Evolutionary conservation across 2,888 invertebrate genomes (phyloP).

Genomic region (Zygaena filipendulae): DNA sequence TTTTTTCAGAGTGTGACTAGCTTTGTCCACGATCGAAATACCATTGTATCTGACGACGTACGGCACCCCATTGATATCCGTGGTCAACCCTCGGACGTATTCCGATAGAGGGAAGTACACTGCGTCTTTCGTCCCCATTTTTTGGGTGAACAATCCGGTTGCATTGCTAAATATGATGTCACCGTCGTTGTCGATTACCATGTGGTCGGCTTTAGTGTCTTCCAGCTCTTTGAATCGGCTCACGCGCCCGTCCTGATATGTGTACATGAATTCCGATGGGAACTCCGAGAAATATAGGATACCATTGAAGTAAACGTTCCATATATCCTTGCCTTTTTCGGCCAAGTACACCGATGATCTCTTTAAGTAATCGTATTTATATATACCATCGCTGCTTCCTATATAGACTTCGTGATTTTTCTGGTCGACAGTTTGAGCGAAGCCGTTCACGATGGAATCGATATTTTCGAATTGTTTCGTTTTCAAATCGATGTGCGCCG

Average conservation of each 20-base stretch:
- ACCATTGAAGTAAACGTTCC: constrained; percentile 27
- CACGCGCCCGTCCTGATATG: constrained; percentile 25
- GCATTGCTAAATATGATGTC: constrained; percentile 37
- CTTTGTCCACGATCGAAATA: constrained; percentile 31
- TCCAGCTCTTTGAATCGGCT: constrained; percentile 36
- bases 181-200: constrained; percentile 37
- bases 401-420: constrained; percentile 35
- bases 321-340: constrained; percentile 27
- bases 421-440: constrained; percentile 40
- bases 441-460: constrained; percentile 33
- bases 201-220: constrained; percentile 43
- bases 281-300: constrained; percentile 35
- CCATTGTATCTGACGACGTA: constrained; percentile 35
- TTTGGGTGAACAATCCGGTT: constrained; percentile 38
- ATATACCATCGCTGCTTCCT: constrained; percentile 41
- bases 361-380: constrained; percentile 32
- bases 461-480: constrained; percentile 34
- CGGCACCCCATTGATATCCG: constrained; percentile 30
- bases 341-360: constrained; percentile 31
- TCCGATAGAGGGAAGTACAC: constrained; percentile 16
- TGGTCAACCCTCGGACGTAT: constrained; percentile 32
- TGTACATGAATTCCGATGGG: constrained; percentile 38
- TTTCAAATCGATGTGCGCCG: constrained; percentile 34
- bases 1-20: constrained; percentile 22
- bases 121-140: constrained; percentile 33